Conservation (phyloP, 2,888 invertebrate genomes). For the Ennomos fuscantarius region DNA sequence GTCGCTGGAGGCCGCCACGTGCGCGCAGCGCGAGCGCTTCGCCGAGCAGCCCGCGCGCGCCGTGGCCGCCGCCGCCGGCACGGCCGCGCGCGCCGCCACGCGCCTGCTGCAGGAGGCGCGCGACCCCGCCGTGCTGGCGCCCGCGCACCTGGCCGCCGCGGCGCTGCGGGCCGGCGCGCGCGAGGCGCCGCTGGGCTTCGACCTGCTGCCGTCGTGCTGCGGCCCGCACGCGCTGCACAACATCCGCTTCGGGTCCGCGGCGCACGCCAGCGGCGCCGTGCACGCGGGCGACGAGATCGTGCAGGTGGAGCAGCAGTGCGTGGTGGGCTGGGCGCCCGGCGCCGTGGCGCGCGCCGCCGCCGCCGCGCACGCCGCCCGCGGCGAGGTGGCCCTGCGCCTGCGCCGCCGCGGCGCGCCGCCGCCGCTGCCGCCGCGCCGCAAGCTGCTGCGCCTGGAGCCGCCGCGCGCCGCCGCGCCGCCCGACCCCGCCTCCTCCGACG, state of each 20-base stretch:
- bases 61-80: constrained; percentile 89
- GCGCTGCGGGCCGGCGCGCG: constrained; percentile 94
- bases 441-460: constrained; percentile 2
- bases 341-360: constrained; percentile 42
- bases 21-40: constrained; percentile 96
- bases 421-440: constrained; percentile 40
- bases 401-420: constrained; percentile 52
- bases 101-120: constrained; percentile 90
- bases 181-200: constrained; percentile 95
- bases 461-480: constrained; percentile 20
- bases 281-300: constrained; percentile 98
- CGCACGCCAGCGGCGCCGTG: constrained; percentile 96
- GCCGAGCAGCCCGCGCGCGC: constrained; percentile 93
- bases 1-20: constrained; percentile 94
- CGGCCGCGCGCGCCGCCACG: constrained; percentile 92
- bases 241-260: constrained; percentile 96
- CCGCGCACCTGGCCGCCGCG: constrained; percentile 92
- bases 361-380: constrained; percentile 44
- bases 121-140: constrained; percentile 96
- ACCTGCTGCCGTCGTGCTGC: constrained; percentile 94
- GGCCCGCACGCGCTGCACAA: constrained; percentile 92
- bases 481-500: constrained; percentile 53
- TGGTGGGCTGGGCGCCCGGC: constrained; percentile 68
- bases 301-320: constrained; percentile 82
- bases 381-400: constrained; percentile 54